Conservation (phyloP, 2,888 invertebrate species). For the Galerucella pusilla region DNA sequence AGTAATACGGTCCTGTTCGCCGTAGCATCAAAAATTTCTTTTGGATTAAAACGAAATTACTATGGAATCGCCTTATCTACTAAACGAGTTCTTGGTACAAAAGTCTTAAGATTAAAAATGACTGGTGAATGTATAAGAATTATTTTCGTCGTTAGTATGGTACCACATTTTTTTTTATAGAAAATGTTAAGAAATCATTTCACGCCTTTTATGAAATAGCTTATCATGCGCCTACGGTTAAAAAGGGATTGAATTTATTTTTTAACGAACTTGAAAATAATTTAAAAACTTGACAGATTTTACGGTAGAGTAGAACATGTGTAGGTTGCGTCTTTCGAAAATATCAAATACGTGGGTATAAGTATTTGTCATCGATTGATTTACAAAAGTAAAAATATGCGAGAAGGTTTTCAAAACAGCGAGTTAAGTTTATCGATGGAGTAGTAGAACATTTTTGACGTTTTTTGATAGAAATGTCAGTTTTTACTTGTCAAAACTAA, state of each 20-base stretch:
- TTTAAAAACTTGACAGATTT: slow-evolving; percentile 15
- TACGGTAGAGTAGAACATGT: slow-evolving; percentile 12
- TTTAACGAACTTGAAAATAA: slow-evolving; percentile 26
- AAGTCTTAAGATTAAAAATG: slow-evolving; percentile 28
- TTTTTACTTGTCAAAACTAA: no score
- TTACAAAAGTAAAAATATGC: neutral
- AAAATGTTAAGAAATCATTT: slow-evolving; percentile 32
- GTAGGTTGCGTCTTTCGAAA: neutral
- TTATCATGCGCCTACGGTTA: slow-evolving; percentile 27
- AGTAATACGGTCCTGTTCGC: neutral
- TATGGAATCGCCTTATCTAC: slow-evolving; percentile 30
- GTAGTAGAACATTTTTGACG: no score
- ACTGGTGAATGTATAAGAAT: slow-evolving; percentile 13
- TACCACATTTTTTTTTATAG: slow-evolving; percentile 18
- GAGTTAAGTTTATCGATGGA: no score
- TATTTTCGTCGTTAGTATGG: slow-evolving; percentile 7
- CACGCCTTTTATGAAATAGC: slow-evolving; percentile 30
- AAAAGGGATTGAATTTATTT: slow-evolving; percentile 29
- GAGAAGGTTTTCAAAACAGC: no score
- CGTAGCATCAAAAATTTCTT: slow-evolving; percentile 25
- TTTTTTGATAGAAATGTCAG: no score
- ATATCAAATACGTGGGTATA: neutral
- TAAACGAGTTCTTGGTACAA: slow-evolving; percentile 29
- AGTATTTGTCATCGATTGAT: neutral
- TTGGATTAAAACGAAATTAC: slow-evolving; percentile 26